A percentile compares a stretch with the other conserved stretches of the same genome.
Conservation (phyloP, 2,888 invertebrate species). For the Acrocera orbiculus region DNA sequence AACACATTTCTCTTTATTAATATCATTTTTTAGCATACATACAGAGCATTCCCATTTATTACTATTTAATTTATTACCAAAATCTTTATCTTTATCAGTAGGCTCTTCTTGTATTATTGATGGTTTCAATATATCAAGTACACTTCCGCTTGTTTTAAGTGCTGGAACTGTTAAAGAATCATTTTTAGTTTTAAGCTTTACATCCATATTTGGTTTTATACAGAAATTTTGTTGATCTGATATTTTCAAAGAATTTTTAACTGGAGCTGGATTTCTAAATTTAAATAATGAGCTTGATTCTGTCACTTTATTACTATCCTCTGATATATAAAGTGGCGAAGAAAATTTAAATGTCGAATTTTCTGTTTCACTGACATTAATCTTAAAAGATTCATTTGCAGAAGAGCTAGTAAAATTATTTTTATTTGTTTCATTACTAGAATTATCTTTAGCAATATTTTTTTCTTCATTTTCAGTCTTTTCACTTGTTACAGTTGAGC, state of each 20-base stretch:
- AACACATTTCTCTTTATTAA: conserved; percentile 31
- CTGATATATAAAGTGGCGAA: too few relatives aligned
- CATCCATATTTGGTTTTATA: neutral
- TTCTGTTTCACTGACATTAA: too few relatives aligned
- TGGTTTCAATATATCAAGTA: conserved; percentile 25
- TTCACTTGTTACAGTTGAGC: too few relatives aligned
- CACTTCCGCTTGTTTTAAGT: conserved; percentile 30
- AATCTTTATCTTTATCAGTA: conserved; percentile 9
- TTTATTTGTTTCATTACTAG: too few relatives aligned
- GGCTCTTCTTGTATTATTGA: neutral
- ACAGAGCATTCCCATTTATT: conserved; percentile 41
- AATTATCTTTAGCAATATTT: too few relatives aligned
- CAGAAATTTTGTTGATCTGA: conserved; percentile 12
- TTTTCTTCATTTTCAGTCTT: too few relatives aligned
- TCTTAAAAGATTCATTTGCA: too few relatives aligned
- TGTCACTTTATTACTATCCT: neutral
- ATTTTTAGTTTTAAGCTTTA: neutral
- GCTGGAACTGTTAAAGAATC: conserved; percentile 9
- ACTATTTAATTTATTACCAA: conserved; percentile 33
- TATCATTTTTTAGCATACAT: conserved; percentile 42
- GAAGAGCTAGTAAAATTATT: too few relatives aligned
- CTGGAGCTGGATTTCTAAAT: conserved; percentile 36
- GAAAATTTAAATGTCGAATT: too few relatives aligned
- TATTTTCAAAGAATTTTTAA: conserved; percentile 17
- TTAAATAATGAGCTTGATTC: conserved; percentile 31